Base-by-base conservation (phyloP, 2,797 vertebrate genomes). In the Discoglossus pictus region DNA sequence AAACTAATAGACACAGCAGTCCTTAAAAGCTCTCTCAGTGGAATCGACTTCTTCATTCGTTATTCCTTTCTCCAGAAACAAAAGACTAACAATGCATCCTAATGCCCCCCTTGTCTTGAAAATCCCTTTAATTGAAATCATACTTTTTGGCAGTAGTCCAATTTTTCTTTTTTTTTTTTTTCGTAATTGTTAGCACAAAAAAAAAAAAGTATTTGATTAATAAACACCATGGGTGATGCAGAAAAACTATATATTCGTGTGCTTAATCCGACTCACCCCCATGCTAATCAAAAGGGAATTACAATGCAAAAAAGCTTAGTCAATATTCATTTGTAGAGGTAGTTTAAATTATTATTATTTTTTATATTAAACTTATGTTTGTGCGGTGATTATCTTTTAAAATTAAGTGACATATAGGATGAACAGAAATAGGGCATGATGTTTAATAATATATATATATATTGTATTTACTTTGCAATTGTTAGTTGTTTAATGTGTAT, bases 51-150 rank as follows among this genome's bases (percentile, higher is more conserved):
- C n/a, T 58, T 36, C 44, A 20, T 40, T 42, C 27, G 8, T 56
- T 31, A 48, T 39, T 39, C 53, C 38, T 50, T 50, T 53, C 27
- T 46, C 48, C 38, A 60, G 48, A 68, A 53, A 68, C 55, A 61
- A 61, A 58, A 50, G 23, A 12, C 42, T 17, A 58, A 72, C 68
- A 69, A 70, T 55, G 24, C 35, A 44, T 38, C 48, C 34, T 11
- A 54, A 42, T 38, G 36, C 61, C 53, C 48, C 62, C 54, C 48
- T 23, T 20, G 17, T 48, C 62, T 47, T 21, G n/a, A 9, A 47
- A 53, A 54, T 65, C 63, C 31, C 56, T 61, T 38, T 61, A 55
- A 61, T 61, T 62, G 63, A 66, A 56, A 56, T 73, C 63, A 62
- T 50, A 40, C 50, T 46, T 54, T 61, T 40, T 70, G 59, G 59